phyloP scores from a whole-genome alignment of 2,797 vertebrate species.

The Vipera latastei region DNA sequence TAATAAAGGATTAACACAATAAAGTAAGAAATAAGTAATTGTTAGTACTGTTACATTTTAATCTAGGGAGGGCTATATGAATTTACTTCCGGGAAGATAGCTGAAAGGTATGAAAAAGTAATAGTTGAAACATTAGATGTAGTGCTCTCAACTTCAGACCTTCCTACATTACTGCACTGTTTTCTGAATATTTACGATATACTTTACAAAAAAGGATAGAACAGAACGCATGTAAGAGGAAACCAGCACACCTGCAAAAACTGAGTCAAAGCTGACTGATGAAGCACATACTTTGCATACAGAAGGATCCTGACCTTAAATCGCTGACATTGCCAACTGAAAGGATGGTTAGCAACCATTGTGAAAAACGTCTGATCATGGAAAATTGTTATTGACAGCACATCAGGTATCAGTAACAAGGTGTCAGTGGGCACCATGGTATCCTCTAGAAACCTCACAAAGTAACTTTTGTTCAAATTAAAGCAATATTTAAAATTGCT shows the following conservation, averaged over 20 bases:
- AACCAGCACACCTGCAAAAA: neutral
- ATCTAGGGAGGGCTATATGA: neutral
- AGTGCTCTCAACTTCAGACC: neutral
- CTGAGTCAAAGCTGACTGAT: neutral
- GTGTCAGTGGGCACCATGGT: neutral
- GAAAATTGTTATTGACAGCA: neutral
- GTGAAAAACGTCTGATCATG: neutral
- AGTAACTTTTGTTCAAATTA: neutral
- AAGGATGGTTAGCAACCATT: neutral
- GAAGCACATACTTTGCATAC: neutral
- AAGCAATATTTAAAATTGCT: neutral
- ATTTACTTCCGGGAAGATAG: neutral
- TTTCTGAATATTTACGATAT: neutral
- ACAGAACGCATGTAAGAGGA: neutral
- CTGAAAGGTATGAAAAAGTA: neutral
- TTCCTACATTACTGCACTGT: neutral
- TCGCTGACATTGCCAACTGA: neutral
- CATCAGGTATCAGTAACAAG: neutral
- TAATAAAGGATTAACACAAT: neutral
- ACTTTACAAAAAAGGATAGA: rapidly evolving
- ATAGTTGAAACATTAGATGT: neutral
- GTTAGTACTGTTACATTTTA: neutral
- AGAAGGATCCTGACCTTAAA: neutral
- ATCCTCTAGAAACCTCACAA: neutral
- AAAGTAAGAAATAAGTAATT: neutral